Conservation (phyloP, 2,888 invertebrate genomes). For the Heliconius aoede region DNA sequence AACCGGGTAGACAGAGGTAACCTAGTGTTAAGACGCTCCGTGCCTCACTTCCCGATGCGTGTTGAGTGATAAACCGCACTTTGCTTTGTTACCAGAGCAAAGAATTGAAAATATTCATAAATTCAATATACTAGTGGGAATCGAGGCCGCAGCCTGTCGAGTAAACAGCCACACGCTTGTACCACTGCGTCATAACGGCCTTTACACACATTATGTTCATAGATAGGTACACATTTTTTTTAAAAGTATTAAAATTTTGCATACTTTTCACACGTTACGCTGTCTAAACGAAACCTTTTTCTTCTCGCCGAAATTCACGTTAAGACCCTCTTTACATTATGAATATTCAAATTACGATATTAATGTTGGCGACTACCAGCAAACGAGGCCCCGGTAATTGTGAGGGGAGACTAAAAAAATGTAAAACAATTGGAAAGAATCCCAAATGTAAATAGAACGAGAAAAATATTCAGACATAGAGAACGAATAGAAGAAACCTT, state of each 20-base stretch:
- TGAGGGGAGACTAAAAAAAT: conserved; percentile 36
- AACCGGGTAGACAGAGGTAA: neutral
- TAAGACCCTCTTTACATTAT: conserved; percentile 44
- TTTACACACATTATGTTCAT: neutral
- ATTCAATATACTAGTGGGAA: no score
- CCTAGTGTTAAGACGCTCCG: neutral
- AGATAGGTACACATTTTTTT: neutral
- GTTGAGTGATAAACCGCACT: neutral
- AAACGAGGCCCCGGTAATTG: conserved; percentile 39
- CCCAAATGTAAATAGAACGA: conserved; percentile 46
- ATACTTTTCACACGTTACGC: conserved; percentile 32
- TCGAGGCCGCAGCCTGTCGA: no score
- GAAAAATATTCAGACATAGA: conserved; percentile 41
- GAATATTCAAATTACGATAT: conserved; percentile 48
- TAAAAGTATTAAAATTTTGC: conserved; percentile 24
- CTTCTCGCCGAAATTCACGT: conserved; percentile 42
- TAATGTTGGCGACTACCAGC: conserved; percentile 39
- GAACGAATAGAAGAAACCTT: conserved; percentile 51
- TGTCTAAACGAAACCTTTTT: conserved; percentile 42
- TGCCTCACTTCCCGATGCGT: neutral
- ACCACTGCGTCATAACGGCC: neutral
- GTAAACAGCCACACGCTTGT: neutral
- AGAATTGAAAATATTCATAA: neutral
- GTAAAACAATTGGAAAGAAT: conserved; percentile 45
- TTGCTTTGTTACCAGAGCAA: neutral